Evolutionary conservation across 2,113 vertebrate genomes (phyloP), one percentile per base, ranked within the genome.

Genomic region (Oreochromis niloticus): DNA sequence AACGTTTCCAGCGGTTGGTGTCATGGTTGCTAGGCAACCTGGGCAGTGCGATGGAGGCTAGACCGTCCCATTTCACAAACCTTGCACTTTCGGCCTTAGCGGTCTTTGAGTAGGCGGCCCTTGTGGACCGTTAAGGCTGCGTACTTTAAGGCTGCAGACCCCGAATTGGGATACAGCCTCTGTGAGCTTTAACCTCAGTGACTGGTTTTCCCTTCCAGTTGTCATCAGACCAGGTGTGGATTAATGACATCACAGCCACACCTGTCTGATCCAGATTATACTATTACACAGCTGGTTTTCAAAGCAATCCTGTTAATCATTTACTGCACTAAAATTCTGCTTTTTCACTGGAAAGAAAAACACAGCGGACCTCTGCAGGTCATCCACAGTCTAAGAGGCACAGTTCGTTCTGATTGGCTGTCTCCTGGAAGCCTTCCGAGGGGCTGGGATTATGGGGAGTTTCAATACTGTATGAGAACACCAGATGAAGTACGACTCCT

Each of bases 231-330:
- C 39, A 73, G 41, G 8, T 73, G 22, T 73, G 41, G 41, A 73
- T 46, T 10, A 0, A 27, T 17, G 41, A 27, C 68, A 24, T 46
- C 39, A 27, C 39, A 73, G 39, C 41, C 22, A 46, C 68, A 46
- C 2, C 22, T 1, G 13, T 27, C 22, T 9, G 13, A 46, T 0
- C 39, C 19, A 0, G 39, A 71, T 73, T 6, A 9, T 6, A 16
- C 46, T 1, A 73, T 27, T 46, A 0, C 22, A 43, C 36, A 46
- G 41, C 36, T 68, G n/a, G 7, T 46, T 46, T 73, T 27, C 13
- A 27, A 73, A 71, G 12, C 39, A 43, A 0, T 24, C 39, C n/a
- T 43, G n/a, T 71, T 9, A 71, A 71, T 24, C 66, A 2, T 43
- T 71, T 24, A 71, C 39, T 6, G 39, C 39, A 43, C 1, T 43